phyloP scores from a whole-genome alignment of 2,888 invertebrate species.

The Salticus scenicus region DNA sequence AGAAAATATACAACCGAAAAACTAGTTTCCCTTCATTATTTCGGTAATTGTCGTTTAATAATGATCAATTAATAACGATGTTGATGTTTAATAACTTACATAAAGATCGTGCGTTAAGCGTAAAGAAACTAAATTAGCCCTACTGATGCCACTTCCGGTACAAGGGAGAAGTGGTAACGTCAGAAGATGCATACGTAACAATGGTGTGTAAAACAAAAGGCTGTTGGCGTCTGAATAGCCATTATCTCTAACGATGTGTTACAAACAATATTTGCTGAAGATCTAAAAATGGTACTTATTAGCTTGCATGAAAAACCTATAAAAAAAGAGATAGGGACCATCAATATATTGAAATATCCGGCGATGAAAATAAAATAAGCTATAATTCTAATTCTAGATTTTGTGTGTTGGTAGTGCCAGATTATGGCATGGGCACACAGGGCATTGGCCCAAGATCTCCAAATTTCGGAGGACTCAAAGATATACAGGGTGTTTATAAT shows the following conservation, averaged over 20 bases:
- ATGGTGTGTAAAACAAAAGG: slow-evolving; percentile 33
- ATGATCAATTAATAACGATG: background rate
- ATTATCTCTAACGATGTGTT: slow-evolving; percentile 52
- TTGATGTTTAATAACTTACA: background rate
- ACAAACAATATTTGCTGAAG: slow-evolving; percentile 28
- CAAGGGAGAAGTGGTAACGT: background rate
- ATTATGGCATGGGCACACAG: too few species aligned
- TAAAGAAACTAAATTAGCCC: background rate
- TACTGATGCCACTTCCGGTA: background rate
- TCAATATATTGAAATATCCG: too few species aligned
- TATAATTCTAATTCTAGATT: too few species aligned
- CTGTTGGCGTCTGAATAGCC: background rate
- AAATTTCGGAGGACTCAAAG: too few species aligned
- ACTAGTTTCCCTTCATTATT: too few species aligned
- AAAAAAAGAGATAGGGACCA: too few species aligned
- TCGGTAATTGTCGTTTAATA: background rate
- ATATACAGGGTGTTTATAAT: too few species aligned
- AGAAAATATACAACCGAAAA: too few species aligned
- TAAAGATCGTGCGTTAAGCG: background rate
- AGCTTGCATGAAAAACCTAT: background rate
- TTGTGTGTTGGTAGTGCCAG: too few species aligned
- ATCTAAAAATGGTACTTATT: background rate
- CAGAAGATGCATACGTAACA: slow-evolving; percentile 14
- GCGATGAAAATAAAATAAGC: too few species aligned
- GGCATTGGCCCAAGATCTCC: too few species aligned